Evolutionary conservation across 2,888 invertebrate species (phyloP), one percentile per base, ranked within the genome.

Genomic region (Spialia ferax): DNA sequence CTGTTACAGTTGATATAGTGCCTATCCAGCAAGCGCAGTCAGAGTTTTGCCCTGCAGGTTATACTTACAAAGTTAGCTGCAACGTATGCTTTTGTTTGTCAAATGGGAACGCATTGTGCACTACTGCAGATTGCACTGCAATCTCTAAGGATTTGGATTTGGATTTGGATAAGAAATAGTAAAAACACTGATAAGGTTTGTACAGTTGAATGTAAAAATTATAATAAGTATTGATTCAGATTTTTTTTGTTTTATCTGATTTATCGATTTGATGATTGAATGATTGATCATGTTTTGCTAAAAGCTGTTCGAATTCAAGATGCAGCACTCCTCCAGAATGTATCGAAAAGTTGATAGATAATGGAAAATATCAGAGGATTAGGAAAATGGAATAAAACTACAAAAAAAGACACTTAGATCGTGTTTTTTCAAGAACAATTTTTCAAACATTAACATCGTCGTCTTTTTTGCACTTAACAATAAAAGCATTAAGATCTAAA

Each of bases 71-170:
- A 61, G 77, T 91, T 2, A 84, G 84, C 22, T 93, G 92, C 57
- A 92, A 93, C 63, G 60, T 81, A 38, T 93, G 92, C 66, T 82
- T 85, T 69, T 93, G 92, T 62, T 70, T 91, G 50, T 71, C 77
- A 0, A 88, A 86, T 56, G 91, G 89, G 0, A 88, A 91, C 52
- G 85, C 87, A 2, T 71, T 92, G 8, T 93, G 92, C 73, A 87
- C 91, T 0, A 84, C 87, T 1, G 70, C 73, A 4, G 70, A 79
- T 56, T 91, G 92, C 74, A 38, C 63, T 15, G 71, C 2, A 13
- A 7, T 42, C 15, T 5, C 42, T 42, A 1, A 52, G n/a, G 6
- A 13, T 20, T 5, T 20, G 13, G 11, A 20, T 29, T n/a, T n/a
- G n/a, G n/a, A n/a, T n/a, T n/a, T n/a, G n/a, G n/a, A 6, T 2